Evolutionary conservation across 1,140 invertebrate species (phyloP), one percentile per base, ranked within the genome.

Genomic region (Plodia interpunctella): DNA sequence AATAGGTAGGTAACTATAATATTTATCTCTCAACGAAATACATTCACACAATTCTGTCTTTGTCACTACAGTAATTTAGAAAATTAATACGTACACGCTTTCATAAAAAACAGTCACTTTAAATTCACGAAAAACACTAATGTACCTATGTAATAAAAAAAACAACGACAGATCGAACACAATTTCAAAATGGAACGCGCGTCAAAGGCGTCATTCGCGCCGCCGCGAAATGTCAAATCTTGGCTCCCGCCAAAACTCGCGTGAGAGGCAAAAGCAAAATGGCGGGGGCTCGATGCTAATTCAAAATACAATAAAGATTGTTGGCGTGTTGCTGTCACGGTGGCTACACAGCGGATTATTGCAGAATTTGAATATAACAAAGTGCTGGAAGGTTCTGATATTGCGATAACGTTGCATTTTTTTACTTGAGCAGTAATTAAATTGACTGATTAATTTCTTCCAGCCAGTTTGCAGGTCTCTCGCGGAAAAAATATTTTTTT

Each of bases 261-360:
- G 51, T 25, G 51, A 53, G 21, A 53, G 51, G 51, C 20, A 20
- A 20, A 21, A 53, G 51, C 20, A 20, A 20, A 21, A 53, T 53
- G 51, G 51, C 19, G 51, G 51, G 51, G 51, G 19, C 5, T 20
- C 6, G 13, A 11, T 53, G 51, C 19, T 53, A 53, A 53, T 53
- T 53, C 20, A 21, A 53, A 51, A 53, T 53, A 53, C 19, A 21
- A 53, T 44, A 17, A 25, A 44, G 38, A 15, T 44, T 44, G 38
- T 44, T 44, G 38, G 13, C 15, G 38, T 44, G 38, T 44, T 44
- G 38, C 15, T 44, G 38, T 44, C 15, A 44, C 38, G 38, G 38
- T 44, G 38, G 38, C 38, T 44, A 15, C 38, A 44, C 38, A 44
- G 4, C 38, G 10, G 38, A n/a, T 44, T n/a, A 44, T 44, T 44